Base-by-base conservation (phyloP, 2,113 vertebrate species). In the Gadus chalcogrammus region DNA sequence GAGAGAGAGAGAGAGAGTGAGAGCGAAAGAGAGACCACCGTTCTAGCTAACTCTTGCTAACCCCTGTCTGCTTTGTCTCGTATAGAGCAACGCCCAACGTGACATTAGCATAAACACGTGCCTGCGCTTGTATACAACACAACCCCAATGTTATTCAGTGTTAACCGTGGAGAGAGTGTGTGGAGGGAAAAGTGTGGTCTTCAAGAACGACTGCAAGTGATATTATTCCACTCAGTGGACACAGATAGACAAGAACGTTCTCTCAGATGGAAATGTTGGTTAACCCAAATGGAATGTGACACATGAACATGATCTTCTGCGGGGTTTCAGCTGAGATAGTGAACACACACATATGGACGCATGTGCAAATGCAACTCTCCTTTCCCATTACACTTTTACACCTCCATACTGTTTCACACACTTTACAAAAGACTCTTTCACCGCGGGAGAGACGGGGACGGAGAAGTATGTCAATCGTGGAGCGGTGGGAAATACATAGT, bases 401-500 rank as follows among this genome's bases (percentile, higher is more conserved):
- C 83, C 76, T 77, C 63, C 55, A 15, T 74, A 77, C 67, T 27
- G 68, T 80, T 82, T 85, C 80, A 72, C 80, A 78, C 79, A 58
- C 66, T 73, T 67, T 17, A 84, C 76, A 85, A 85, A 69, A 76
- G 74, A 67, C 61, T 58, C 86, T 81, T 86, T 85, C 80, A 85
- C 69, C 75, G 55, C 55, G 59, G 11, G 52, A 53, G 65, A 1
- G 17, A 67, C 5, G 18, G 18, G 20, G 65, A 38, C 11, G 42
- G 38, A 22, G 20, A 42, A 61, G 68, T 82, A 70, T 82, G 81
- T 87, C 75, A 81, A 66, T 88, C 82, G 82, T 87, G 79, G 55
- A 79, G 82, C 84, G 83, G 88, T 90, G 88, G 88, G 84, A 90
- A 90, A 90, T 90, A 90, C 87, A 87, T 87, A 88, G 87, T 77